Conservation (phyloP, 2,797 vertebrate species). For the Anisognathus igniventris region DNA sequence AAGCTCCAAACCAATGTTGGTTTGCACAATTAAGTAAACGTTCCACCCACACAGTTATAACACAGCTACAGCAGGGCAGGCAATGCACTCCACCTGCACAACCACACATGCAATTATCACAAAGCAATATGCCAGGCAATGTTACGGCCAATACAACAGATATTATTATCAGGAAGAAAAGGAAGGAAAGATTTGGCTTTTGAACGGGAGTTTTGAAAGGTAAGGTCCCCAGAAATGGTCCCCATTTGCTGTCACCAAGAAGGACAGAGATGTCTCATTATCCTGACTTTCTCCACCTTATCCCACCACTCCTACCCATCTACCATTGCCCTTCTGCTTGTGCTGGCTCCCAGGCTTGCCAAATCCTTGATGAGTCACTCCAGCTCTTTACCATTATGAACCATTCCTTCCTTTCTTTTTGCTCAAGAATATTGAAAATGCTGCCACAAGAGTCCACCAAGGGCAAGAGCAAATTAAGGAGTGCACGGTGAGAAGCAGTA, state of each 20-base stretch:
- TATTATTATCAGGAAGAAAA: neutral
- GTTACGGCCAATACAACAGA: neutral
- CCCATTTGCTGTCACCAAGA: neutral
- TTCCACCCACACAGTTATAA: neutral
- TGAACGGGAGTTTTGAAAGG: neutral
- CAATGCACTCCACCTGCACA: neutral
- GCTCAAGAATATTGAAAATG: neutral
- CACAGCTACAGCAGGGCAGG: neutral
- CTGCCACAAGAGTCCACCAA: neutral
- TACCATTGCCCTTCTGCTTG: neutral
- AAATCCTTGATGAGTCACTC: neutral
- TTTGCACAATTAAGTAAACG: neutral
- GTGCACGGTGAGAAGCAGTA: rapidly evolving
- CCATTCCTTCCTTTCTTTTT: neutral
- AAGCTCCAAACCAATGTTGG: neutral
- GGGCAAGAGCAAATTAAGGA: neutral
- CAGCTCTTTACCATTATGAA: neutral
- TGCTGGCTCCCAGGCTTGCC: neutral
- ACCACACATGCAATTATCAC: neutral
- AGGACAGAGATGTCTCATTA: neutral
- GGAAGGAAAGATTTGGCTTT: neutral
- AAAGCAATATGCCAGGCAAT: neutral
- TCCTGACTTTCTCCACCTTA: neutral
- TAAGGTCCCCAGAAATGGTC: neutral
- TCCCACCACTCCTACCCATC: neutral